Evolutionary conservation across 2,113 vertebrate genomes (phyloP).

Genomic region (Orthochromis malagaraziensis): DNA sequence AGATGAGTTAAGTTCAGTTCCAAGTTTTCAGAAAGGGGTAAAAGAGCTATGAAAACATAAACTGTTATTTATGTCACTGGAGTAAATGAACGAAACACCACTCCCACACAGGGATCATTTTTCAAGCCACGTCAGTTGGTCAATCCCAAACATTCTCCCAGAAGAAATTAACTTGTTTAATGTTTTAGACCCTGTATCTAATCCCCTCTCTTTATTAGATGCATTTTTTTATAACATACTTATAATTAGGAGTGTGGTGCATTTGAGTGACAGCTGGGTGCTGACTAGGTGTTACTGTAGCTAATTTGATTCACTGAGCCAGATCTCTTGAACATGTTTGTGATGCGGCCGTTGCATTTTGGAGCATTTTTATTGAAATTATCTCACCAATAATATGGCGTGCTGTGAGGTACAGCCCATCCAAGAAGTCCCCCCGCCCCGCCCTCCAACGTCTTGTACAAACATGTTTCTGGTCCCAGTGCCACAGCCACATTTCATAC

Average conservation of each 20-base stretch:
- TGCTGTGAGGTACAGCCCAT: neutral
- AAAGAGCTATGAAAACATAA: neutral
- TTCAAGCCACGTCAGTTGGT: neutral
- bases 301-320: neutral
- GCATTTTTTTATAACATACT: neutral
- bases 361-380: neutral
- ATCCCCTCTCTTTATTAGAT: neutral
- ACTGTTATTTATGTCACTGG: neutral
- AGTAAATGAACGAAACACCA: neutral
- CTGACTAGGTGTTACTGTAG: neutral
- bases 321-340: neutral
- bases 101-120: neutral
- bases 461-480: neutral
- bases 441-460: neutral
- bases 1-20: neutral
- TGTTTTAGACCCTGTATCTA: neutral
- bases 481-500: neutral
- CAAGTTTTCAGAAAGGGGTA: neutral
- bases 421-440: neutral
- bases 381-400: neutral
- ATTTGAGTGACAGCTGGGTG: neutral
- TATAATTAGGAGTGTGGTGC: neutral
- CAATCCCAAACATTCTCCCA: neutral
- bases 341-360: neutral
- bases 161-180: neutral